A percentile compares a stretch with the other conserved stretches of the same genome.
Evolutionary conservation across 2,888 invertebrate genomes (phyloP).

Genomic region (Abrostola triplasia): DNA sequence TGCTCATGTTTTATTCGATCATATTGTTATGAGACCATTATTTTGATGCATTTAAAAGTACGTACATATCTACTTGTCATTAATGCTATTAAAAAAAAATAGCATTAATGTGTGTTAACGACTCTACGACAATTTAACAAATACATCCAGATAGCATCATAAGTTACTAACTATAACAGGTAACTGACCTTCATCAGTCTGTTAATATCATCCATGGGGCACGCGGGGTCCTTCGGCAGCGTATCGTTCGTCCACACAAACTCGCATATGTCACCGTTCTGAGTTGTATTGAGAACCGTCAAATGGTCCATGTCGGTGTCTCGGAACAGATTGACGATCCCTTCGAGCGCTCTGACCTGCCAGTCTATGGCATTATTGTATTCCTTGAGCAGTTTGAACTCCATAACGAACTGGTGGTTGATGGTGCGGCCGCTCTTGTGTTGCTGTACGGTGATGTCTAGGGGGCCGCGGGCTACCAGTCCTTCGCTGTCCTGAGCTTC

Average conservation of each 20-base stretch:
- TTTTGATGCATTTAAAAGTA: too few species aligned
- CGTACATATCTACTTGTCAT: too few species aligned
- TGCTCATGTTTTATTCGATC: too few species aligned
- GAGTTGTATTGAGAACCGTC: constrained; percentile 91
- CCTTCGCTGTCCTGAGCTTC: constrained; percentile 94
- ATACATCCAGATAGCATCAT: too few species aligned
- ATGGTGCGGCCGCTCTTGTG: constrained; percentile 93
- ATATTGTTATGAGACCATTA: too few species aligned
- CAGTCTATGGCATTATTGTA: constrained; percentile 92
- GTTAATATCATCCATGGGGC: constrained; percentile 93
- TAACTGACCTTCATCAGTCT: constrained; percentile 89
- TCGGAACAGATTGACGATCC: constrained; percentile 87
- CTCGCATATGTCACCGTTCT: constrained; percentile 89
- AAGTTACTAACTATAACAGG: not conserved
- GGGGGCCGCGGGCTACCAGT: constrained; percentile 90
- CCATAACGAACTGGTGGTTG: constrained; percentile 94
- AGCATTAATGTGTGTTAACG: too few species aligned
- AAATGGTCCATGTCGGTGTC: constrained; percentile 90
- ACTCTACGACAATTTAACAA: too few species aligned
- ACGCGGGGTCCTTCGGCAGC: constrained; percentile 91
- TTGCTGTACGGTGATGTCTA: constrained; percentile 94
- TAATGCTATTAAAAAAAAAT: too few species aligned
- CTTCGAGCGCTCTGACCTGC: constrained; percentile 91
- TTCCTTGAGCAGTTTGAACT: constrained; percentile 83
- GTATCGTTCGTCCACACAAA: constrained; percentile 96